Base-by-base conservation (phyloP, 2,113 vertebrate genomes). In the Xenus cinereus region DNA sequence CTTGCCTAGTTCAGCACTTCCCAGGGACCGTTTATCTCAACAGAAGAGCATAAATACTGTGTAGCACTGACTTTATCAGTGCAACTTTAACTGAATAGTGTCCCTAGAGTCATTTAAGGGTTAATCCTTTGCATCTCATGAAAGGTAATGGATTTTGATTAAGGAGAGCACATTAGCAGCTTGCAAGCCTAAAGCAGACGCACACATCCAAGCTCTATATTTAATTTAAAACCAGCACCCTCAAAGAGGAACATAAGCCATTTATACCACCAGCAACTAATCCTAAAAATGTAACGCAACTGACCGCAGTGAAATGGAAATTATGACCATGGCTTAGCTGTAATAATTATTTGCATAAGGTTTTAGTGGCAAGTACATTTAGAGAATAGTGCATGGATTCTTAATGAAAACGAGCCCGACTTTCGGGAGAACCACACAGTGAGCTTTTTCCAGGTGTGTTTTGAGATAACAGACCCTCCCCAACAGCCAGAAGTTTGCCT, bases 261-360 rank as follows among this genome's bases (percentile, higher is more conserved):
- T 91, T 93, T 95, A 83, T 71, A 88, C 68, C 60, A 91, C 43
- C 43, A 93, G 82, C 74, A 90, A 51, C 87, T 91, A 95, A 96
- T 91, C 78, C 76, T 50, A 66, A 79, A 96, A 94, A 60, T 14
- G 87, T 91, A 95, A 84, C 2, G 15, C 84, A 50, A 69, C 71
- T 88, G 94, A 94, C 94, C 96, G 81, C 82, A 45, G 82, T 94
- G 87, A 90, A 94, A 96, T 94, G 84, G 84, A 97, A 96, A 96
- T 97, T 84, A 86, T 3, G 1, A 64, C 73, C 59, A 35, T 0
- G 30, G 76, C 81, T 97, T 86, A 95, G 91, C 91, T 86, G 78
- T 17, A 72, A 93, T 94, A 92, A 95, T 95, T 90, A 93, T 94
- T 97, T 97, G 93, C 90, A 93, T 91, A 90, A 87, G 72, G 60